Base-by-base conservation (phyloP, 2,113 vertebrate genomes). In the Gallinago media region DNA sequence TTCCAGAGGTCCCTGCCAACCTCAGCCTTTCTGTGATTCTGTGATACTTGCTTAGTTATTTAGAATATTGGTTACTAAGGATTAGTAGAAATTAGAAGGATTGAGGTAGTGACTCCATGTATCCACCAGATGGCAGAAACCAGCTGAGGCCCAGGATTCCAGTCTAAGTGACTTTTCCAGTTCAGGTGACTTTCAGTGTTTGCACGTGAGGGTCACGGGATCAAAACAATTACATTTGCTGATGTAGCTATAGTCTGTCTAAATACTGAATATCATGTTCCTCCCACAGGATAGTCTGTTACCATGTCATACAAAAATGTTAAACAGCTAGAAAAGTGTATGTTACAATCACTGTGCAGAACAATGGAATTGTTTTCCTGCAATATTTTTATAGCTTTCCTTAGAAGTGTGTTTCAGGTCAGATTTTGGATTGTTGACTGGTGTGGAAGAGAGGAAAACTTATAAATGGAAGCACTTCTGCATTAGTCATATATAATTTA, bases 121-220 rank as follows among this genome's bases (percentile, higher is more conserved):
- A 34, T 40, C 97, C 97, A 95, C 65, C 66, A 97, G 96, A 65
- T 94, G 97, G 97, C 97, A 96, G 90, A 73, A 91, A 66, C 11
- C 56, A 61, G 88, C 73, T 36, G n/a, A n/a, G n/a, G n/a, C n/a
- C n/a, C n/a, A n/a, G n/a, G 25, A 62, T 63, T 83, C 22, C 38
- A 83, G 21, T 61, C 21, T 8, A 49, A 89, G 59, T 83, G n/a
- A 88, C 63, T 85, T 22, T 83, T 22, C 22, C n/a, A 62, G 63
- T 72, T 85, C 31, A 70, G 38, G 20, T 78, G 81, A 56, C 44
- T 82, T 75, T n/a, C 52, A 42, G 15, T 27, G 27, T 55, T 92
- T 81, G 52, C 32, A 66, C 16, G n/a, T 46, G 31, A 68, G 22
- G 10, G 27, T 83, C 31, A 32, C 3, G 29, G 42, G 47, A 73